Evolutionary conservation across 2,888 invertebrate species (phyloP), one percentile per base, ranked within the genome.

Genomic region (Pollenia amentaria): DNA sequence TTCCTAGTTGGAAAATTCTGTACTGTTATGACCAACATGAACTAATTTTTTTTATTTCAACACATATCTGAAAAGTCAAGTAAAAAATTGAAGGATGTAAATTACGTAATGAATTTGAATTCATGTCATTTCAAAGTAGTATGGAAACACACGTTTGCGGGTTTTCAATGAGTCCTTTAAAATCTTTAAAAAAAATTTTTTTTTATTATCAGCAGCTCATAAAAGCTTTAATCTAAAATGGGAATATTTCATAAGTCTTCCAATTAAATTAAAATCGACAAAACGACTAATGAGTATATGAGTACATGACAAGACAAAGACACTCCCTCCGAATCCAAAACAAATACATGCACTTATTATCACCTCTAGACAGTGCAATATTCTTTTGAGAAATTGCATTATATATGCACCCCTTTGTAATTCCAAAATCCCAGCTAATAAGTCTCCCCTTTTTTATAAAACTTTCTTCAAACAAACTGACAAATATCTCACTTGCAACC

Each of bases 351-450:
- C 60, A 62, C 38, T 73, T 73, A 9, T 67, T 69, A 60, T 69
- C 75, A 81, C 57, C 48, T 81, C 40, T 11, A 40, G 46, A 55
- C 46, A 55, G 0, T 16, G 14, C 10, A 51, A 42, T 51, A 14
- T 65, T 1, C 51, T 40, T 72, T 80, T 57, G 40, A 57, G 60
- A 53, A 55, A 51, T 67, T 67, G 42, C 65, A 75, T 82, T 75
- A 53, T 14, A 51, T 1, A 69, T 75, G 81, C 75, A 75, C 51
- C 73, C 29, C 81, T 48, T n/a, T 80, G 3, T 38, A 12, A 2
- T 9, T 42, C 0, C 18, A 51, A 55, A 53, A 42, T 38, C 7
- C n/a, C 42, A 62, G 57, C 73, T 57, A 81, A 73, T 81, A 81
- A 65, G 38, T 65, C 18, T 57, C 65, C 57, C 65, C n/a, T 38